These are phyloP conservation scores for Gastrophryne carolinensis DNA, from an alignment of 2,797 vertebrate species.

Conservation along the genomic window DNA sequence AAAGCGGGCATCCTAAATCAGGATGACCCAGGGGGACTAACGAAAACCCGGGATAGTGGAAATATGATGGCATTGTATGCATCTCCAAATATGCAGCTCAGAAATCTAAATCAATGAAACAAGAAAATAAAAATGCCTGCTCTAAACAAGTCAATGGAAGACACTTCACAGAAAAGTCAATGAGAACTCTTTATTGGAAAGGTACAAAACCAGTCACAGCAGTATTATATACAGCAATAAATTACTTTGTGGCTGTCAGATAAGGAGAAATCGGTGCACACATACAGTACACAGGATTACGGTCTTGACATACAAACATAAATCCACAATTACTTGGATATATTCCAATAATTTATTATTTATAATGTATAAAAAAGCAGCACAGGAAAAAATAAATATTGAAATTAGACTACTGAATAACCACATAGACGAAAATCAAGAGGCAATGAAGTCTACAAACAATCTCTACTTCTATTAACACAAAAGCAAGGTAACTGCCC, in stretches of 20 bases:
- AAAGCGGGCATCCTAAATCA: too few species aligned
- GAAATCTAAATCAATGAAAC: too few species aligned
- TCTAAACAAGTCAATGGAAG: too few species aligned
- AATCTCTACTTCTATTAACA: slow-evolving; percentile 24
- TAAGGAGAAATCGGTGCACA: slow-evolving; percentile 71
- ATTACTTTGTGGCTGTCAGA: slow-evolving; percentile 82
- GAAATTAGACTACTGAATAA: slow-evolving; percentile 72
- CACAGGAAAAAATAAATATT: slow-evolving; percentile 93
- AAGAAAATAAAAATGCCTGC: too few species aligned
- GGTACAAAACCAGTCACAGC: slow-evolving; percentile 86
- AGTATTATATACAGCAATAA: slow-evolving; percentile 86
- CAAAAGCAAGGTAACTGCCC: slow-evolving; percentile 25
- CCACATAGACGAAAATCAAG: slow-evolving; percentile 60
- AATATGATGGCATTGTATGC: too few species aligned
- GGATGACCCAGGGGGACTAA: too few species aligned
- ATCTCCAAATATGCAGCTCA: too few species aligned
- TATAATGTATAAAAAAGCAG: slow-evolving; percentile 73
- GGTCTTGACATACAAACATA: slow-evolving; percentile 71
- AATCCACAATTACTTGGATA: slow-evolving; percentile 80
- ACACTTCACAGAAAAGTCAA: slow-evolving; percentile 65
- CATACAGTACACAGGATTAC: slow-evolving; percentile 66
- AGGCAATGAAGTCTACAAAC: slow-evolving; percentile 56
- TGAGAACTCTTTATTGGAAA: slow-evolving; percentile 87
- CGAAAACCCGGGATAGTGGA: too few species aligned
- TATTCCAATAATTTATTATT: slow-evolving; percentile 89